Conservation (phyloP, 30 jellyfish, hydroid and myxozoan genomes). For the Calvadosia cruxmelitensis region DNA sequence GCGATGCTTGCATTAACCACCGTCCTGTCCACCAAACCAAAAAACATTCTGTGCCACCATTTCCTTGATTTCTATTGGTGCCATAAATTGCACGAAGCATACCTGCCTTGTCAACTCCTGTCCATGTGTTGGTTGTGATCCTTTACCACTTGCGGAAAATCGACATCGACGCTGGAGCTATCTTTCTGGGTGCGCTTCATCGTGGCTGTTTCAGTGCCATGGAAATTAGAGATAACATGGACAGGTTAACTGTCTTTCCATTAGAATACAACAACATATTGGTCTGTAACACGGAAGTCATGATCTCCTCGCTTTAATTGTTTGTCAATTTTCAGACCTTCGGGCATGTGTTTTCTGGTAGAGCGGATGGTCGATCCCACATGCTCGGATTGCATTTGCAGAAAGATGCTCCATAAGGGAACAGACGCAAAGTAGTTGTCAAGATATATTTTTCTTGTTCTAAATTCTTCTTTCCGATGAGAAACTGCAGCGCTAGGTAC, state of each 20-base stretch:
- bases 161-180: neutral
- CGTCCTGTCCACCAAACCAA: slow-evolving; percentile 51
- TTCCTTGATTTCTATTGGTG: slow-evolving; percentile 28
- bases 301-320: slow-evolving; percentile 44
- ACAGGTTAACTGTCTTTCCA: slow-evolving; percentile 64
- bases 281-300: slow-evolving; percentile 30
- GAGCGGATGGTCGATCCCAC: slow-evolving; percentile 44
- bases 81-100: slow-evolving; percentile 58
- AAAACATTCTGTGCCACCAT: slow-evolving; percentile 67
- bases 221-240: slow-evolving; percentile 37
- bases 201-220: slow-evolving; percentile 27
- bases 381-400: slow-evolving; percentile 8
- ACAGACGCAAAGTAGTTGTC: slow-evolving; percentile 53
- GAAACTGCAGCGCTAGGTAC: too few relatives aligned
- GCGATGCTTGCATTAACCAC: slow-evolving; percentile 57
- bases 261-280: slow-evolving; percentile 19
- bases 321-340: slow-evolving; percentile 23
- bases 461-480: too few relatives aligned
- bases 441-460: slow-evolving; percentile 37
- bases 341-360: slow-evolving; percentile 36
- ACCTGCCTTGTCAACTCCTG: slow-evolving; percentile 70
- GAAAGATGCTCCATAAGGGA: slow-evolving; percentile 35
- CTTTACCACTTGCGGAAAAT: slow-evolving; percentile 21
- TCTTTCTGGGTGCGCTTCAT: slow-evolving; percentile 31
- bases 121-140: slow-evolving; percentile 52